These are phyloP conservation scores for Sarcophaga peregrina DNA, from an alignment of 1,140 invertebrate genomes.

Conservation along the genomic window DNA sequence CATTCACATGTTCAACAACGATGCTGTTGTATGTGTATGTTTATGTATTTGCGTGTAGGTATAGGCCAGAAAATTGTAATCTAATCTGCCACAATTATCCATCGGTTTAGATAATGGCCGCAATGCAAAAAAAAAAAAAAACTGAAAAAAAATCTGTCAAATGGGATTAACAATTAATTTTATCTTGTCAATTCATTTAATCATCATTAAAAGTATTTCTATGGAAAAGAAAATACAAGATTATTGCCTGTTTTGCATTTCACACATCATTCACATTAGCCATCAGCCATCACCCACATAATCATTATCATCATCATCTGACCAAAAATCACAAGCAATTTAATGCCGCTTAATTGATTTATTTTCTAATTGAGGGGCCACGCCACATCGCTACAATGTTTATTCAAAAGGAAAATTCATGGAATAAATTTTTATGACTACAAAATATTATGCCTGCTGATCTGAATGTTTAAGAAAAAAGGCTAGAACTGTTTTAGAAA, in stretches of 20 bases:
- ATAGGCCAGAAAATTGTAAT: not conserved
- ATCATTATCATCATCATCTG: too few relatives aligned
- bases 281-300: too few relatives aligned
- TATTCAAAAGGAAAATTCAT: too few relatives aligned
- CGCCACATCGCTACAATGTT: too few relatives aligned
- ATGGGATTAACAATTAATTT: not conserved
- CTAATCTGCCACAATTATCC: constrained; percentile 12
- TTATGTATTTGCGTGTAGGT: not conserved
- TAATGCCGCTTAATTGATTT: not conserved
- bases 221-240: not conserved
- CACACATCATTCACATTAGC: too few relatives aligned
- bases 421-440: too few relatives aligned
- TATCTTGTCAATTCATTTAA: constrained; percentile 5
- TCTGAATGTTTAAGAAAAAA: too few relatives aligned
- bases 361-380: not conserved
- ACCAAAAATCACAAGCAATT: too few relatives aligned
- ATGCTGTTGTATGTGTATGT: constrained; percentile 1
- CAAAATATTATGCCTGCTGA: too few relatives aligned
- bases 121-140: not conserved
- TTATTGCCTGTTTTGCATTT: too few relatives aligned
- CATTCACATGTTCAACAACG: not conserved
- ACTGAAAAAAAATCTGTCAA: too few relatives aligned
- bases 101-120: not conserved
- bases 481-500: too few relatives aligned
- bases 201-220: not conserved